Conservation (phyloP, 2,888 invertebrate species). For the Lagria hirta region DNA sequence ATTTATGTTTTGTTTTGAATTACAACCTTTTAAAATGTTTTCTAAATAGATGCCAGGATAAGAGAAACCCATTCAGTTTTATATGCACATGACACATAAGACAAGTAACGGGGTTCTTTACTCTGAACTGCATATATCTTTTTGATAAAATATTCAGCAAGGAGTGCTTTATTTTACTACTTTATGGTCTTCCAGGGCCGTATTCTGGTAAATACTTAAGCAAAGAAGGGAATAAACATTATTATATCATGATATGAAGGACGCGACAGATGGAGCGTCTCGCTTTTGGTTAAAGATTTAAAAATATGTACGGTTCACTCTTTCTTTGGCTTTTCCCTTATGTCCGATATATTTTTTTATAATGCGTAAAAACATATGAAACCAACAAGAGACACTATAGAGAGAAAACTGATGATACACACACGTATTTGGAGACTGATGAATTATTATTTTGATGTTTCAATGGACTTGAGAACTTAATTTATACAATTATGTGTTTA, state of each 20-base stretch:
- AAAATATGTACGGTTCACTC: slow-evolving; percentile 18
- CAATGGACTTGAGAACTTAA: no score
- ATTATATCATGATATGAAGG: slow-evolving; percentile 40
- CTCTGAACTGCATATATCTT: slow-evolving; percentile 40
- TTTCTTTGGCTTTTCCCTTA: slow-evolving; percentile 16
- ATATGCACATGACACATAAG: slow-evolving; percentile 34
- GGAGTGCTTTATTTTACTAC: slow-evolving; percentile 44
- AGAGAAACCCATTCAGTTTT: slow-evolving; percentile 25
- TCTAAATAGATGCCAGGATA: no score
- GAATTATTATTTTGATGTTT: no score
- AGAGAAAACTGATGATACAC: no score
- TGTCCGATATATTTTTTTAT: slow-evolving; percentile 12
- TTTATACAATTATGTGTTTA: slow-evolving; percentile 52
- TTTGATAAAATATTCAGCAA: slow-evolving; percentile 46
- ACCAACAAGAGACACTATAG: no score
- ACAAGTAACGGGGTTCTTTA: slow-evolving; percentile 31
- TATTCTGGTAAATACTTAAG: slow-evolving; percentile 45
- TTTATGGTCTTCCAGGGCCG: slow-evolving; percentile 42
- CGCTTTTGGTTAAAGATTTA: slow-evolving; percentile 20
- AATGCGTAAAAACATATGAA: no score
- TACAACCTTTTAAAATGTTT: no score
- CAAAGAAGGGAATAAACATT: slow-evolving; percentile 40
- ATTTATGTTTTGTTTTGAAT: no score
- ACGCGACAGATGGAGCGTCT: slow-evolving; percentile 15
- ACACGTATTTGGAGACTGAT: no score